Evolutionary conservation across 2,888 invertebrate species (phyloP).

Genomic region (Hirtodrosophila alboralis): DNA sequence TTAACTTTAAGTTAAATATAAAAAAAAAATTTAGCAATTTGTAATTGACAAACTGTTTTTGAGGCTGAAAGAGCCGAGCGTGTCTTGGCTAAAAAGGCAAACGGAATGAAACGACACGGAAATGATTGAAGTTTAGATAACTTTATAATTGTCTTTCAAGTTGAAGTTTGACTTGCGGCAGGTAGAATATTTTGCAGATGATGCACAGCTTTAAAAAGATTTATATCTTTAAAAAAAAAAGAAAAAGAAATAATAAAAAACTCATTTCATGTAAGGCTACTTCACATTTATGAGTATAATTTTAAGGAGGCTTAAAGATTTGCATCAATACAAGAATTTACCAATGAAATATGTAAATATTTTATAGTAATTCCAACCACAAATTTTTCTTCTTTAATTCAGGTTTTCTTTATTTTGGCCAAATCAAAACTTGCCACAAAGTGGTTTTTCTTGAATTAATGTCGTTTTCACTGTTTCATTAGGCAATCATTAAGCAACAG

Average conservation of each 20-base stretch:
- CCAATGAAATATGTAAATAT: not conserved
- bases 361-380: not conserved
- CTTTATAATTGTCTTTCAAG: slow-evolving; percentile 45
- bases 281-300: not conserved
- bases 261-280: slow-evolving; percentile 3
- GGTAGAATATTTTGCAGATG: slow-evolving; percentile 32
- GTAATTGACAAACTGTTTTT: slow-evolving; percentile 65
- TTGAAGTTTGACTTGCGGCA: slow-evolving; percentile 22
- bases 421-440: slow-evolving; percentile 21
- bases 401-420: slow-evolving; percentile 12
- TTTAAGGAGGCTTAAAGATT: not conserved
- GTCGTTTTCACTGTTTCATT: slow-evolving; percentile 37
- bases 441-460: slow-evolving; percentile 43
- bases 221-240: slow-evolving; percentile 9
- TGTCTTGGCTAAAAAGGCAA: slow-evolving; percentile 40
- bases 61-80: slow-evolving; percentile 20
- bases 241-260: too few species aligned
- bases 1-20: slow-evolving; percentile 24
- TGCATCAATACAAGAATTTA: slow-evolving; percentile 8
- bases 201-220: slow-evolving; percentile 27
- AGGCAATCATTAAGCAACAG: slow-evolving; percentile 43
- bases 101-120: slow-evolving; percentile 45
- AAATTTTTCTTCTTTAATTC: slow-evolving; percentile 21
- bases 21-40: slow-evolving; percentile 58
- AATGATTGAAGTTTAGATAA: slow-evolving; percentile 57